phyloP scores from a whole-genome alignment of 2,888 invertebrate genomes.

The Pammene fasciana region DNA sequence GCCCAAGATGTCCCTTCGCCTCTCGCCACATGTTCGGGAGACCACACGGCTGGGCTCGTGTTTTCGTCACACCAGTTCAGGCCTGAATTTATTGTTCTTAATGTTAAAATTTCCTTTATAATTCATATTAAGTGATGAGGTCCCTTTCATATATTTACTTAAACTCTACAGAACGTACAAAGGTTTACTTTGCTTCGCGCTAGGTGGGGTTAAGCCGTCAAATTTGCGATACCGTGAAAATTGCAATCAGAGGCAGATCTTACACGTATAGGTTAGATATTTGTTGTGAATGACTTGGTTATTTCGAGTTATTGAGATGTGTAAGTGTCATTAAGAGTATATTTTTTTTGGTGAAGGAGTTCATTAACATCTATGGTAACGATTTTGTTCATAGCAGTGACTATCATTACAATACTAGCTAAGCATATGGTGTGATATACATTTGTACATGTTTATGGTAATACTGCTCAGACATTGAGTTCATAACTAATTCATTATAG shows the following conservation, averaged over 20 bases:
- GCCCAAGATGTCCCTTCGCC: slow-evolving; percentile 72
- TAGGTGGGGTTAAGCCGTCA: slow-evolving; percentile 76
- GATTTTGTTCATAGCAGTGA: slow-evolving; percentile 17
- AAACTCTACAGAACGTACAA: slow-evolving; percentile 27
- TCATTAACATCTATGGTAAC: slow-evolving; percentile 4
- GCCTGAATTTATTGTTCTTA: slow-evolving; percentile 50
- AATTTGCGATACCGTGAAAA: slow-evolving; percentile 43
- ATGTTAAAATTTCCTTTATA: slow-evolving; percentile 46
- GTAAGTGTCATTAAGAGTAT: slow-evolving; percentile 3
- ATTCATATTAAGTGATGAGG: slow-evolving; percentile 33
- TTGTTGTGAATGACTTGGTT: slow-evolving; percentile 44
- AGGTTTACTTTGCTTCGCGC: slow-evolving; percentile 56
- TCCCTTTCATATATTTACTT: slow-evolving; percentile 24
- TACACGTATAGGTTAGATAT: slow-evolving; percentile 43
- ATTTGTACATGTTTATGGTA: slow-evolving; percentile 26
- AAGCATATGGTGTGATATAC: slow-evolving; percentile 39
- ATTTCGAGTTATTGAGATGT: slow-evolving; percentile 41
- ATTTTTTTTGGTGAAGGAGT: slow-evolving; percentile 8
- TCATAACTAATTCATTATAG: slow-evolving; percentile 32
- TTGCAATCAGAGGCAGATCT: slow-evolving; percentile 34
- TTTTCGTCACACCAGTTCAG: slow-evolving; percentile 54
- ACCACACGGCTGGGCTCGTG: slow-evolving; percentile 60
- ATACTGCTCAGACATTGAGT: slow-evolving; percentile 19
- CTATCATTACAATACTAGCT: slow-evolving; percentile 14
- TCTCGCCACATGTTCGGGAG: slow-evolving; percentile 74